Percentiles rank a stretch among this genome's conserved stretches.
Conservation (phyloP, 2,888 invertebrate species). For the Scaptodrosophila latifasciaeformis region DNA sequence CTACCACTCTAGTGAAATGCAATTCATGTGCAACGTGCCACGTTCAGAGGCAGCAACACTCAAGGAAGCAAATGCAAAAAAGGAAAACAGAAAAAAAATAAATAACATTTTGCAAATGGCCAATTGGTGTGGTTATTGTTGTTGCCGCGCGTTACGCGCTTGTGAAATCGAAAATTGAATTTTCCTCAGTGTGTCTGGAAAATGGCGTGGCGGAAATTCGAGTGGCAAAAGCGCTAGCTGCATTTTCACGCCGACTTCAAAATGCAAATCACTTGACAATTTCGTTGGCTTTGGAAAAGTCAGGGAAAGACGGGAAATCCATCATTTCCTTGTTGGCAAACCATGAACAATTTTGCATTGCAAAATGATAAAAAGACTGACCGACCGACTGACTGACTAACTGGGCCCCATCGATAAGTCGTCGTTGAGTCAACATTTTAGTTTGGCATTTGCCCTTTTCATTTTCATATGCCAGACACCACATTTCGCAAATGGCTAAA, state of each 20-base stretch:
- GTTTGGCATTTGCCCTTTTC: constrained; percentile 19
- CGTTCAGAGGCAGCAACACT: constrained; percentile 43
- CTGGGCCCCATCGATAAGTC: too few species aligned
- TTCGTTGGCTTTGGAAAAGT: constrained; percentile 52
- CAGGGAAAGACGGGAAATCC: constrained; percentile 3
- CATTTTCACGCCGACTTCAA: constrained; percentile 66
- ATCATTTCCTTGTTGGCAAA: constrained; percentile 68
- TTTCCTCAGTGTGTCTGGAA: constrained; percentile 33
- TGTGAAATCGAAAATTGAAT: constrained; percentile 68
- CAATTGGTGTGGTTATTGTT: background rate
- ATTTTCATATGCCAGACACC: constrained; percentile 23
- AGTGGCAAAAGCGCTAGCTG: constrained; percentile 21
- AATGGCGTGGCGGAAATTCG: constrained; percentile 12
- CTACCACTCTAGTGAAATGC: constrained; percentile 62
- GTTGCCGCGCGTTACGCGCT: constrained; percentile 56
- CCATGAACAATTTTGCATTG: constrained; percentile 24
- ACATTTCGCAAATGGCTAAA: too few species aligned
- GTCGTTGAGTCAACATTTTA: too few species aligned
- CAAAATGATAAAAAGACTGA: too few species aligned
- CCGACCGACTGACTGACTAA: too few species aligned
- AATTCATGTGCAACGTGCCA: constrained; percentile 69
- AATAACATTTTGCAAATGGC: background rate
- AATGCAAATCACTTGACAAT: constrained; percentile 67
- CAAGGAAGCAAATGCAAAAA: constrained; percentile 8
- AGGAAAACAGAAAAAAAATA: background rate